These are phyloP conservation scores for Sebastes cheni DNA, from an alignment of 2,797 vertebrate species.

Conservation along the genomic window DNA sequence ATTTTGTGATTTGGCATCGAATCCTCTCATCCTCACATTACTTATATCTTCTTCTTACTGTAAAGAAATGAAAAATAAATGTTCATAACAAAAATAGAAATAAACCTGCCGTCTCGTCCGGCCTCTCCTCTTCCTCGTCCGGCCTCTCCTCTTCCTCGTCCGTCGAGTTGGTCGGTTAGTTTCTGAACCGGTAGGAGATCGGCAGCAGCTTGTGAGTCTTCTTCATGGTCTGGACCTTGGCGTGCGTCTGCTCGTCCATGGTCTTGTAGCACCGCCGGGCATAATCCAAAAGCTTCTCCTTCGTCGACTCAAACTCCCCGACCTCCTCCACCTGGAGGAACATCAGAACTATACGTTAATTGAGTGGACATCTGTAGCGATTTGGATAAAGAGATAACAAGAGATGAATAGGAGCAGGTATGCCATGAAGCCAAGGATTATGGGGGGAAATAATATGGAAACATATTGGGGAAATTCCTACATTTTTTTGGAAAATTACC, in stretches of 20 bases:
- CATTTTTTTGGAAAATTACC: too few relatives aligned
- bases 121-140: not conserved
- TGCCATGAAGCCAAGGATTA: too few relatives aligned
- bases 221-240: constrained; percentile 89
- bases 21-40: not conserved
- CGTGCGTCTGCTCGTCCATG: constrained; percentile 87
- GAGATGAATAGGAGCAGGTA: too few relatives aligned
- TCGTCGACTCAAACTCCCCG: constrained; percentile 90
- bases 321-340: constrained; percentile 81
- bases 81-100: not conserved
- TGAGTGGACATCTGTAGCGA: not conserved
- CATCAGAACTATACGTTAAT: not conserved
- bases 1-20: not conserved
- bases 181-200: constrained; percentile 92
- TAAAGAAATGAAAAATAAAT: not conserved
- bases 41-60: not conserved
- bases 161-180: constrained; percentile 79
- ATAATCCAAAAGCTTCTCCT: constrained; percentile 91
- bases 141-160: too few relatives aligned
- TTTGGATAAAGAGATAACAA: too few relatives aligned
- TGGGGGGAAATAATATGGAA: too few relatives aligned
- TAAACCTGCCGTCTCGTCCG: not conserved
- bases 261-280: constrained; percentile 91
- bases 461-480: too few relatives aligned
- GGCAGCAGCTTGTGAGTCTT: constrained; percentile 90